Evolutionary conservation across 2,113 vertebrate species (phyloP).

Genomic region (Galeopterus variegatus): DNA sequence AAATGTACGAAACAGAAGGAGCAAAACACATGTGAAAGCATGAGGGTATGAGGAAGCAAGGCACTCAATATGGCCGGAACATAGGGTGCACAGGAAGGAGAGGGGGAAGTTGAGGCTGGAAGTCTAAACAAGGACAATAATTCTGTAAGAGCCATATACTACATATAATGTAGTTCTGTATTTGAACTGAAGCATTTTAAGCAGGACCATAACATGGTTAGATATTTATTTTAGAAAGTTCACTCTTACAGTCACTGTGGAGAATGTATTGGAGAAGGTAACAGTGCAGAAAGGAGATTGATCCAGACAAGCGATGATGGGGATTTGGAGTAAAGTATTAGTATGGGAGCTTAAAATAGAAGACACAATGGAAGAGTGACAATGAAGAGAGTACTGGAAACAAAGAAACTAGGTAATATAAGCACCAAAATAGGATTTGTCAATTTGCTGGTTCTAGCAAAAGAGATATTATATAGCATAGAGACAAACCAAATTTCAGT

Average conservation of each 20-base stretch:
- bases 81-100: neutral
- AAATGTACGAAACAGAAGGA: neutral
- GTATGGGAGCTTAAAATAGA: neutral
- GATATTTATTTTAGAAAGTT: conserved; percentile 55
- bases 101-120: neutral
- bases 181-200: conserved; percentile 56
- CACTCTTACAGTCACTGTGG: neutral
- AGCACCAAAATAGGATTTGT: conserved; percentile 8
- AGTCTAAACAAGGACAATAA: neutral
- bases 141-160: neutral
- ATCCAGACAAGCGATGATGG: neutral
- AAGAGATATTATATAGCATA: neutral
- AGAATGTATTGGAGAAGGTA: neutral
- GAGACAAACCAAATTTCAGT: conserved; percentile 30
- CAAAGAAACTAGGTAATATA: neutral
- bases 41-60: neutral
- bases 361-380: neutral
- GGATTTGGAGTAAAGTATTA: neutral
- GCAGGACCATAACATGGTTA: neutral
- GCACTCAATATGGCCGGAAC: neutral
- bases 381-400: neutral
- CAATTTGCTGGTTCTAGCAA: neutral
- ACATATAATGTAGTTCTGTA: neutral
- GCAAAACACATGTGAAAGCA: conserved; percentile 13
- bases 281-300: neutral